Base-by-base conservation (phyloP, 2,797 vertebrate species). In the Mustela erminea region DNA sequence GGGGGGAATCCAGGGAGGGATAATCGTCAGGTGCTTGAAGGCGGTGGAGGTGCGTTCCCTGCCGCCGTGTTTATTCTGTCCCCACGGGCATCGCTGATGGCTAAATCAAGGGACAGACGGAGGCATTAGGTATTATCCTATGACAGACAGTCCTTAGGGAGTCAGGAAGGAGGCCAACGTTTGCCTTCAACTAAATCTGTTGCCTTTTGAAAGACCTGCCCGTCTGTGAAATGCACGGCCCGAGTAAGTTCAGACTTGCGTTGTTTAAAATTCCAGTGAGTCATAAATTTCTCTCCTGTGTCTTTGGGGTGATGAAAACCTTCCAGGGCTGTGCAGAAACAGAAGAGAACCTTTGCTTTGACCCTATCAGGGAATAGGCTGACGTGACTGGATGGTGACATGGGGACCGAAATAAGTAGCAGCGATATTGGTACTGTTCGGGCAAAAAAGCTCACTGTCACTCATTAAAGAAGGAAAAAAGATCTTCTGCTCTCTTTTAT, bases 331-430 rank as follows among this genome's bases (percentile, higher is more conserved):
- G 96, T 95, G n/a, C 41, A 38, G 80, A 70, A 60, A 0, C 43
- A 82, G 54, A 52, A 20, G 52, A 89, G 93, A 81, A 27, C 94
- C 41, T 97, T 89, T 96, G 38, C 83, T 98, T 97, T 97, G 88
- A 93, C 85, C 80, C 23, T 87, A 38, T 43, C 46, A 62, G 81
- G 17, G 12, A 93, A 35, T 95, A 93, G 82, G 94, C 70, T 91
- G 75, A 58, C 87, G 32, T 17, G 88, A n/a, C 25, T n/a, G 29
- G 74, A 75, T 0, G 75, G 27, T 0, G 2, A 84, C 23, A 14
- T 88, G 32, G 46, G 58, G 43, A 93, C 91, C 96, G 80, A 93
- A 97, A 77, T 25, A 95, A 97, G 8, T 18, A 0, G 2, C 5
- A 66, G 49, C 23, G 58, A 68, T 89, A 18, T 1, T 2, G 13